Base-by-base conservation (phyloP, 2,797 vertebrate species). In the Crocidura indochinensis region DNA sequence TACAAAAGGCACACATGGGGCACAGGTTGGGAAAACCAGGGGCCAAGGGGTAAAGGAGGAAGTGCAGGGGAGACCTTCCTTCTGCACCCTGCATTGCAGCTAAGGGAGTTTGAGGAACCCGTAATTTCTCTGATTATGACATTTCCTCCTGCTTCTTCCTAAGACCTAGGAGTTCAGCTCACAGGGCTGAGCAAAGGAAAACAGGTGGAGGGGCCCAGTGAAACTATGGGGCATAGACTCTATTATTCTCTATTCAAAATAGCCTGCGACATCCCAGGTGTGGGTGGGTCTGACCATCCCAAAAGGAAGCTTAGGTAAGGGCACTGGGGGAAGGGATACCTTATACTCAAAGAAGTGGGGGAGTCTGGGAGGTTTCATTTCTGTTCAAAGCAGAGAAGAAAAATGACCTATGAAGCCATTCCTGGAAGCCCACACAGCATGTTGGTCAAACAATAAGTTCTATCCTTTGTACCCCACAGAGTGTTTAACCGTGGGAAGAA, bases 21-120 rank as follows among this genome's bases (percentile, higher is more conserved):
- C 26, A 38, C 0, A 9, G 71, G n/a, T 64, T 31, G 60, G 62
- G 62, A 31, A 69, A 20, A 26, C n/a, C 14, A 4, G 38, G 2
- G 4, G 12, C 24, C 17, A 77, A 9, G 14, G 46, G 20, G 51
- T 1, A 2, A 22, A 56, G 6, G 51, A 51, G 56, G 64, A 19
- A 65, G 26, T 11, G 0, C 15, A 7, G 64, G 64, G 8, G 38
- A 26, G 38, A 60, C 24, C 27, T 10, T 27, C 73, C 9, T 44
- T 26, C 6, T 65, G 19, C 6, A 27, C 0, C 60, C 27, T 8
- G 29, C 56, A 49, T 31, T 15, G 31, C 56, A 27, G 26, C 14
- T 20, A 27, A 10, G 19, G 64, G 27, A 19, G 49, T 19, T 62
- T 64, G 53, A 3, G 74, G 60, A 65, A 51, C 31, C 17, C 10